These are phyloP conservation scores for Himantopus leucocephalus DNA, from an alignment of 2,113 vertebrate species.

Conservation along the genomic window DNA sequence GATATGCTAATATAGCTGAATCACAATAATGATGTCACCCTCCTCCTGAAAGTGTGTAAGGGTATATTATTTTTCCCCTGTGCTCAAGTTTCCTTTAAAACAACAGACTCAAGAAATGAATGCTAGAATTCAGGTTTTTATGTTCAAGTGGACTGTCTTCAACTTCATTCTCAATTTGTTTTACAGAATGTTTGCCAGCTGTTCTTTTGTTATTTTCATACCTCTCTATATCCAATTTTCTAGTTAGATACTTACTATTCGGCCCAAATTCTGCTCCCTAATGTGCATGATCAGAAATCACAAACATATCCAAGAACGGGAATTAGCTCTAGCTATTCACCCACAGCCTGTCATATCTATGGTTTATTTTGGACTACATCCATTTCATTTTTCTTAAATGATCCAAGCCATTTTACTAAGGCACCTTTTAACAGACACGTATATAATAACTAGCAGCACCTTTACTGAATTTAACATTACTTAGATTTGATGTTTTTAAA, in stretches of 20 bases:
- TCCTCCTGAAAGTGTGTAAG: neutral
- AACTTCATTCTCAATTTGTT: neutral
- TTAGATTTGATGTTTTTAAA: neutral
- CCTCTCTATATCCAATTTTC: neutral
- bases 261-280: neutral
- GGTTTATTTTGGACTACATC: neutral
- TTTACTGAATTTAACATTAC: neutral
- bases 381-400: neutral
- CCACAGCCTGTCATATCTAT: neutral
- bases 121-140: neutral
- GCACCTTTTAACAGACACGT: neutral
- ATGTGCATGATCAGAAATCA: neutral
- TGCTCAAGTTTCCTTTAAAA: neutral
- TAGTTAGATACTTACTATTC: neutral
- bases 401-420: neutral
- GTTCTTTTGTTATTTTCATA: conserved; percentile 3
- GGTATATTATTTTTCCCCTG: neutral
- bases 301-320: neutral
- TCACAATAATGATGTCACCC: neutral
- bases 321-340: neutral
- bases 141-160: neutral
- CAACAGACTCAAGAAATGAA: neutral
- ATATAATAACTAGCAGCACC: neutral
- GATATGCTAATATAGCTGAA: neutral
- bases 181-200: conserved; percentile 12